These are phyloP conservation scores for Caenorhabditis parvicauda DNA, from an alignment of 2,888 invertebrate species.

Conservation along the genomic window DNA sequence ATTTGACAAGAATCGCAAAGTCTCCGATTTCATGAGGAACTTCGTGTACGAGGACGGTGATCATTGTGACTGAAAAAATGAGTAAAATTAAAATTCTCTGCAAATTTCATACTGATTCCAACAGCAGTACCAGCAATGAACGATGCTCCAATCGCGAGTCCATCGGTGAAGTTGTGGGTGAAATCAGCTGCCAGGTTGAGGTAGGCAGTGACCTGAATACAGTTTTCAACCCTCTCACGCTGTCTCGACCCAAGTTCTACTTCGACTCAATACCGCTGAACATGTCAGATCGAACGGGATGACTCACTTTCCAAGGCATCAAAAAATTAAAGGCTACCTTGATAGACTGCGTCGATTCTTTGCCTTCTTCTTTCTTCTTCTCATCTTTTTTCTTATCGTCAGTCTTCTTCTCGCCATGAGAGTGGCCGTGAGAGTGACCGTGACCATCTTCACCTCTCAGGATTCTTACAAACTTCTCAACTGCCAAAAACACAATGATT, in stretches of 20 bases:
- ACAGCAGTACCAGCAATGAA: constrained; percentile 59
- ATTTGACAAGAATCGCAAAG: constrained; percentile 95
- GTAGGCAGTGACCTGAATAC: constrained; percentile 73
- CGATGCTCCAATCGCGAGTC: constrained; percentile 95
- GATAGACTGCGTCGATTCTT: no score
- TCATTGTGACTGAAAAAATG: constrained; percentile 78
- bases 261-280: no score
- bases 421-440: constrained; percentile 69
- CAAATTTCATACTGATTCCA: constrained; percentile 41
- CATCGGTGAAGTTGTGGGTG: constrained; percentile 98
- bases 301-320: no score
- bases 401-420: constrained; percentile 13
- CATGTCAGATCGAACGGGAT: no score
- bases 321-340: no score
- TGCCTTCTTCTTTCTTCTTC: no score
- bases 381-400: constrained; percentile 17
- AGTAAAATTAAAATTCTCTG: neutral
- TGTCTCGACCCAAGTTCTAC: no score
- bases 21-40: constrained; percentile 99
- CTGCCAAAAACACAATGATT: constrained; percentile 55
- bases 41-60: constrained; percentile 94
- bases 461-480: constrained; percentile 87
- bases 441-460: constrained; percentile 74
- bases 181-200: constrained; percentile 96
- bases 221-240: constrained; percentile 17